Conservation (phyloP, 2,888 invertebrate genomes). For the Apodemia duryi region DNA sequence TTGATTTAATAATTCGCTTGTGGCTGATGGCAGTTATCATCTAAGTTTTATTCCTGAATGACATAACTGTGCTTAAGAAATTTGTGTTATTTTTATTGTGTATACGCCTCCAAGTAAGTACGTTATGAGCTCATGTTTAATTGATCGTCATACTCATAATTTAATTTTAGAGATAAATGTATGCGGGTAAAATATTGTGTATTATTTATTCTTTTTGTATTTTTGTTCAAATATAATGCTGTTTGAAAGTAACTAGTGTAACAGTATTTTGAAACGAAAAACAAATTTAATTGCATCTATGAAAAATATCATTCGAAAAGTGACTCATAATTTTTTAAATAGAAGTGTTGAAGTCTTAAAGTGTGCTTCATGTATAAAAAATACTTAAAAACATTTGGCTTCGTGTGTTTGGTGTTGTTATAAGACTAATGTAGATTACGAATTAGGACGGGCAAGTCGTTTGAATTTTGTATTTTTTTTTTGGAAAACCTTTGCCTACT, state of each 20-base stretch:
- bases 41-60: constrained; percentile 4
- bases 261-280: too few relatives aligned
- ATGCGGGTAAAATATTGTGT: background rate
- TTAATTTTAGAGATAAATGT: background rate
- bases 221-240: too few relatives aligned
- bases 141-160: background rate
- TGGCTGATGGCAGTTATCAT: constrained; percentile 9
- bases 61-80: background rate
- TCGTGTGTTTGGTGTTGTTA: background rate
- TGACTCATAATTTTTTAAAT: too few relatives aligned
- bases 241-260: too few relatives aligned
- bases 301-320: too few relatives aligned
- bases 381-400: background rate
- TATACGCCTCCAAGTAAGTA: background rate
- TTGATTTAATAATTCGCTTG: constrained; percentile 9
- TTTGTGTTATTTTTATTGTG: constrained; percentile 4
- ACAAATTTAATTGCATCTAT: too few relatives aligned
- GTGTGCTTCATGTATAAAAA: background rate
- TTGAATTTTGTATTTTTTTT: background rate
- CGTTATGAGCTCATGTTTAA: background rate
- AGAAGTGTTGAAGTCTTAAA: too few relatives aligned
- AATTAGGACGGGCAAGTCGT: background rate
- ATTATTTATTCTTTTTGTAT: too few relatives aligned
- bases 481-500: background rate
- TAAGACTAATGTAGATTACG: background rate